These are phyloP conservation scores for Hyaena hyaena DNA, from an alignment of 2,113 vertebrate genomes.

Conservation along the genomic window DNA sequence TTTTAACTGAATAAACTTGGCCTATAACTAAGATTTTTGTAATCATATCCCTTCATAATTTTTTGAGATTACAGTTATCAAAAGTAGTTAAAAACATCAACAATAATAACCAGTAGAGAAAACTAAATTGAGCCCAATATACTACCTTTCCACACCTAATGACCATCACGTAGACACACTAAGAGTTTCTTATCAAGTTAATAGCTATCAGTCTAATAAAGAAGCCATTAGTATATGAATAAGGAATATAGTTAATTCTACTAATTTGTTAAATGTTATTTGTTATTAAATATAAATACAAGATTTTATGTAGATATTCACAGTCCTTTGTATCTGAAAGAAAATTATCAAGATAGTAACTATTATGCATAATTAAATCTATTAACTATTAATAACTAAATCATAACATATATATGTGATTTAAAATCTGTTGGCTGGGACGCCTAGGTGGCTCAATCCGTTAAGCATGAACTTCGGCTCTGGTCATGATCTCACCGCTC, in stretches of 20 bases:
- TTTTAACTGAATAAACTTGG: neutral
- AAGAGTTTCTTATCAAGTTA: conserved; percentile 6
- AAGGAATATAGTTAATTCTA: neutral
- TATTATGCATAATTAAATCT: neutral
- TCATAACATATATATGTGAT: neutral
- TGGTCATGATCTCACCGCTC: too few species aligned
- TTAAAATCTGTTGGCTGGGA: neutral
- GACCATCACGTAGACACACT: conserved; percentile 32
- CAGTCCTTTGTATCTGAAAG: neutral
- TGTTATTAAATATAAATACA: neutral
- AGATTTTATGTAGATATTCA: neutral
- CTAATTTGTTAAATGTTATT: neutral
- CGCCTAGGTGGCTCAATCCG: too few species aligned
- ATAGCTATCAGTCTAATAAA: conserved; percentile 4
- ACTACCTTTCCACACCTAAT: neutral
- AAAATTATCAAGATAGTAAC: neutral
- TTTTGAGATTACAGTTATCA: neutral
- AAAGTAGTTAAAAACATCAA: neutral
- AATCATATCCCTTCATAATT: neutral
- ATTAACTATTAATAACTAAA: neutral
- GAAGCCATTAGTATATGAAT: neutral
- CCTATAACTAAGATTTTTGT: neutral
- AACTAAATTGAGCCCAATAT: neutral
- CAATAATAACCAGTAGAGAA: neutral
- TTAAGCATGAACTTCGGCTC: too few species aligned